A percentile compares a stretch with the other conserved stretches of the same genome.
Evolutionary conservation across 2,113 vertebrate genomes (phyloP).

Genomic region (Rallus limicola): DNA sequence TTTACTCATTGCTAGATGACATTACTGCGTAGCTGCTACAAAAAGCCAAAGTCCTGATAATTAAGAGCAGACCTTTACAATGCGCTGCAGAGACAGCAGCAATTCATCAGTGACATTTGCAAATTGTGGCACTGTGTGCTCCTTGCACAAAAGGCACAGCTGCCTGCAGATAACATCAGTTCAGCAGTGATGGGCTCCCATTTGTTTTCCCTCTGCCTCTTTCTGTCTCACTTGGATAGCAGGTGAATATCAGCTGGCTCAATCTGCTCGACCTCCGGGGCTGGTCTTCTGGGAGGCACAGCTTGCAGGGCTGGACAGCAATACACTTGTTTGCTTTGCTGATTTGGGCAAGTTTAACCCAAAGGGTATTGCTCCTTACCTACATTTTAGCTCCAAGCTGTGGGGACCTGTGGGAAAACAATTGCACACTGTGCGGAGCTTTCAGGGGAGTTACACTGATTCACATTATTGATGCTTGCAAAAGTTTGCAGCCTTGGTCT

Average conservation of each 20-base stretch:
- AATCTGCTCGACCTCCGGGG: constrained; percentile 14
- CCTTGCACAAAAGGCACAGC: constrained; percentile 68
- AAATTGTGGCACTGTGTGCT: constrained; percentile 61
- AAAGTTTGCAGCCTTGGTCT: not conserved
- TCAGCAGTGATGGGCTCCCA: constrained; percentile 21
- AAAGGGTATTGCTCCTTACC: not conserved
- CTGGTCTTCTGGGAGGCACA: constrained; percentile 14
- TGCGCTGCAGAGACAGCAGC: not conserved
- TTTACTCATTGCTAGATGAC: not conserved
- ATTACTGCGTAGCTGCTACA: constrained; percentile 17
- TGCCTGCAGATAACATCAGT: constrained; percentile 66
- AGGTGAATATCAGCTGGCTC: constrained; percentile 66
- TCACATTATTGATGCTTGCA: not conserved
- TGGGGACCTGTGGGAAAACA: not conserved
- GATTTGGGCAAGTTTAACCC: not conserved
- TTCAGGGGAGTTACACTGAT: not conserved
- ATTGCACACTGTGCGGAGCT: not conserved
- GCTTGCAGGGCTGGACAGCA: not conserved
- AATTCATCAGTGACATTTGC: constrained; percentile 65
- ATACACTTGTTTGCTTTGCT: constrained; percentile 2
- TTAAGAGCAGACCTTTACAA: constrained; percentile 50
- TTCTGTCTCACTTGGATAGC: constrained; percentile 33
- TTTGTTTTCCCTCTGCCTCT: constrained; percentile 55
- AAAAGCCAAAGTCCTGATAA: constrained; percentile 33
- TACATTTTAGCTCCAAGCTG: not conserved